These are phyloP conservation scores for Eleginops maclovinus DNA, from an alignment of 2,113 vertebrate species.

Conservation along the genomic window DNA sequence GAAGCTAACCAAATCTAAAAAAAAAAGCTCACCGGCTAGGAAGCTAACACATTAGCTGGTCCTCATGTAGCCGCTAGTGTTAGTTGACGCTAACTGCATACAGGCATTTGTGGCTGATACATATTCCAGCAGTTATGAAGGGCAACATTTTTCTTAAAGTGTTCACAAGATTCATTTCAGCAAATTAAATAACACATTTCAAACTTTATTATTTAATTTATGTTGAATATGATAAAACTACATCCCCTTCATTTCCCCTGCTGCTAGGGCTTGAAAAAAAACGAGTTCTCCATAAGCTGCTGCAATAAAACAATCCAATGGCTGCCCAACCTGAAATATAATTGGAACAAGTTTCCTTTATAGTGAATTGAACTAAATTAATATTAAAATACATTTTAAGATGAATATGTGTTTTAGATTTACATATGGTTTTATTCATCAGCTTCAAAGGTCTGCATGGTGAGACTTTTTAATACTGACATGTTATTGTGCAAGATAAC, in stretches of 20 bases:
- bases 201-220: not conserved
- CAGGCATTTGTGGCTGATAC: slow-evolving; percentile 7
- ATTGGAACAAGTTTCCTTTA: not conserved
- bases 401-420: not conserved
- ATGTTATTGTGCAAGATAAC: not conserved
- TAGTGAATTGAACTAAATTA: not conserved
- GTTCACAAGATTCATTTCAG: slow-evolving; percentile 1
- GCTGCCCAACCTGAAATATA: not conserved
- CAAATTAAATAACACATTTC: not conserved
- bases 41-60: not conserved
- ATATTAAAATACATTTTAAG: not conserved
- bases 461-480: not conserved
- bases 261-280: not conserved
- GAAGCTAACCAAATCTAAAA: slow-evolving; percentile 5
- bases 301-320: not conserved
- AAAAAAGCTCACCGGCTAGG: not conserved
- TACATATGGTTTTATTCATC: not conserved
- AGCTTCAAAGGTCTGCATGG: not conserved
- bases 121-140: slow-evolving; percentile 5
- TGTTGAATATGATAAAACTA: not conserved
- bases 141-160: not conserved
- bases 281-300: too few relatives aligned
- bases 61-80: not conserved
- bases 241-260: not conserved
- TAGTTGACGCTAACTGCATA: slow-evolving; percentile 1